Conservation (phyloP, 2,113 vertebrate genomes). For the Megaptera novaeangliae region DNA sequence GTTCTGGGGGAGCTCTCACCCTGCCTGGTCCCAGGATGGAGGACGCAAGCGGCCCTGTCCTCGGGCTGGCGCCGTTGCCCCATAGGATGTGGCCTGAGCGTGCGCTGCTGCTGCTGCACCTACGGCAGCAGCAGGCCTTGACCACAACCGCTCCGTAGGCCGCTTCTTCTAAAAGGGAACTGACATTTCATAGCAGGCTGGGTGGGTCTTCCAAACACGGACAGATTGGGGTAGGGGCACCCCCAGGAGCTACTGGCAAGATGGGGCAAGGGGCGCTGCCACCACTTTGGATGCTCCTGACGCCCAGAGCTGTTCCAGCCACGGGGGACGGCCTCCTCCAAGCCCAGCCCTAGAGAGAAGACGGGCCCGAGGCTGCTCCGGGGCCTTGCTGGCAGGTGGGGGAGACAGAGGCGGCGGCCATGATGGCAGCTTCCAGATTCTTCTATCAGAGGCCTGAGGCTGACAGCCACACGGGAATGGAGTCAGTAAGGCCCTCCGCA, state of each 20-base stretch:
- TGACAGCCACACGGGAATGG: neutral
- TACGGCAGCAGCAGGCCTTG: neutral
- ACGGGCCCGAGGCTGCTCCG: neutral
- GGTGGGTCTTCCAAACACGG: neutral
- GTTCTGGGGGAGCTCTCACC: neutral
- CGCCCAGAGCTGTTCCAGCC: too few relatives aligned
- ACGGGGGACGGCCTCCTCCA: neutral
- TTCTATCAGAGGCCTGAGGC: neutral
- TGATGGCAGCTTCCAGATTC: neutral
- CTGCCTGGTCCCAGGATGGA: neutral
- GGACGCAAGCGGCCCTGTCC: neutral
- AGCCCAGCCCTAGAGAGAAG: neutral
- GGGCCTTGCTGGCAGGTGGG: neutral
- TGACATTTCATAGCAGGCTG: neutral
- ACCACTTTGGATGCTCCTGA: neutral
- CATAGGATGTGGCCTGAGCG: constrained; percentile 18
- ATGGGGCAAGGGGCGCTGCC: fast-evolving
- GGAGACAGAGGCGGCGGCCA: neutral
- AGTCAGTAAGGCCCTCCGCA: neutral
- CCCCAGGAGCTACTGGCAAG: neutral
- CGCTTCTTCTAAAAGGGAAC: neutral
- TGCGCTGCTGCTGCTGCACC: neutral
- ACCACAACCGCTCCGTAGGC: constrained; percentile 61
- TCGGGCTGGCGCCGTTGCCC: neutral
- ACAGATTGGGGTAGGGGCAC: fast-evolving